Percentiles rank a stretch among this genome's conserved stretches.
Evolutionary conservation across 2,113 vertebrate species (phyloP).

Genomic region (Cynoglossus semilaevis): DNA sequence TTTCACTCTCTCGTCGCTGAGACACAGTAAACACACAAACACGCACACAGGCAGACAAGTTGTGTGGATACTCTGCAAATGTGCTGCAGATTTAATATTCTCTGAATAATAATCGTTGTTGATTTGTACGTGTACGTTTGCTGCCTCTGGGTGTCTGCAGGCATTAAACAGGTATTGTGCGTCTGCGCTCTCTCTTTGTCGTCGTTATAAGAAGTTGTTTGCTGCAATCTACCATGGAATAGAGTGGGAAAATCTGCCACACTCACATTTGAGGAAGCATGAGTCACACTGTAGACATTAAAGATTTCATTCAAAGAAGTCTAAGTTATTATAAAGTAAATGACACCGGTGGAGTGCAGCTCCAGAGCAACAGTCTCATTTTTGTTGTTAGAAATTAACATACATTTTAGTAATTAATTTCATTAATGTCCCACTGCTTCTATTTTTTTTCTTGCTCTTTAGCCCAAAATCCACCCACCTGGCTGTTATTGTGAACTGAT

Average conservation of each 20-base stretch:
- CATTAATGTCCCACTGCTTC: too few species aligned
- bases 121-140: background rate
- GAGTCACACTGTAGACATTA: too few species aligned
- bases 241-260: background rate
- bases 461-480: background rate
- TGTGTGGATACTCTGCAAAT: background rate
- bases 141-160: background rate
- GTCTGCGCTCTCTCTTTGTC: constrained; percentile 3
- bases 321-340: too few species aligned
- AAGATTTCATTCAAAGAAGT: too few species aligned
- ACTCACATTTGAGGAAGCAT: too few species aligned
- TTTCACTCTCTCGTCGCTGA: background rate
- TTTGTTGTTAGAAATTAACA: too few species aligned
- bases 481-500: background rate
- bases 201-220: background rate
- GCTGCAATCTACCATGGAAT: constrained; percentile 1
- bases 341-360: too few species aligned
- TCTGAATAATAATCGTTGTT: background rate
- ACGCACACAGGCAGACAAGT: background rate
- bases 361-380: too few species aligned
- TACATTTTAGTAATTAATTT: too few species aligned
- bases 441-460: background rate
- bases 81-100: background rate
- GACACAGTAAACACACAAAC: background rate
- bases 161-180: background rate